Evolutionary conservation across 2,888 invertebrate genomes (phyloP).

Genomic region (Harpalus rufipes): DNA sequence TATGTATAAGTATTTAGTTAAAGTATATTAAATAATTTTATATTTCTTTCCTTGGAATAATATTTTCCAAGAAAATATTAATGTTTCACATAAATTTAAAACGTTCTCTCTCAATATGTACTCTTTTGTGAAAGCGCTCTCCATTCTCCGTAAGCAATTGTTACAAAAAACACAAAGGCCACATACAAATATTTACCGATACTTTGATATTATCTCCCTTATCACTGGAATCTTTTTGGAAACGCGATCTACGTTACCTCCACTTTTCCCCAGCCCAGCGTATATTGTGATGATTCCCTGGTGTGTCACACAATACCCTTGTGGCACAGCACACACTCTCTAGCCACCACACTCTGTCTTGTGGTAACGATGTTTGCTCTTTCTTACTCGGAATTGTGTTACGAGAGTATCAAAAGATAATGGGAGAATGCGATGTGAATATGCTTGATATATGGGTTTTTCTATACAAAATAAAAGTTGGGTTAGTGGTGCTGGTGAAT

Average conservation of each 20-base stretch:
- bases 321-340: constrained; percentile 12
- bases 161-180: background rate
- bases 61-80: too few relatives aligned
- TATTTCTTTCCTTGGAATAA: too few relatives aligned
- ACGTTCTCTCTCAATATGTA: background rate
- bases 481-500: too few relatives aligned
- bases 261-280: constrained; percentile 4
- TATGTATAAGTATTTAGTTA: too few relatives aligned
- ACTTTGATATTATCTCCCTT: constrained; percentile 22
- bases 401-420: constrained; percentile 42
- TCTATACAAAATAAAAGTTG: background rate
- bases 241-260: constrained; percentile 12
- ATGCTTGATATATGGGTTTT: constrained; percentile 32
- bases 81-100: too few relatives aligned
- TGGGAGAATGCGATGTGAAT: constrained; percentile 17
- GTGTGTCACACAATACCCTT: constrained; percentile 54
- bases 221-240: constrained; percentile 10
- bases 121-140: background rate
- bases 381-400: constrained; percentile 37
- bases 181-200: constrained; percentile 20
- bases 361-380: constrained; percentile 39
- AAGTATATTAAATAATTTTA: too few relatives aligned
- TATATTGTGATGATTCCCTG: constrained; percentile 45
- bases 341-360: constrained; percentile 9
- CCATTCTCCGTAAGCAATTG: background rate